Conservation (phyloP, 2,888 invertebrate species). For the Bembecia ichneumoniformis region DNA sequence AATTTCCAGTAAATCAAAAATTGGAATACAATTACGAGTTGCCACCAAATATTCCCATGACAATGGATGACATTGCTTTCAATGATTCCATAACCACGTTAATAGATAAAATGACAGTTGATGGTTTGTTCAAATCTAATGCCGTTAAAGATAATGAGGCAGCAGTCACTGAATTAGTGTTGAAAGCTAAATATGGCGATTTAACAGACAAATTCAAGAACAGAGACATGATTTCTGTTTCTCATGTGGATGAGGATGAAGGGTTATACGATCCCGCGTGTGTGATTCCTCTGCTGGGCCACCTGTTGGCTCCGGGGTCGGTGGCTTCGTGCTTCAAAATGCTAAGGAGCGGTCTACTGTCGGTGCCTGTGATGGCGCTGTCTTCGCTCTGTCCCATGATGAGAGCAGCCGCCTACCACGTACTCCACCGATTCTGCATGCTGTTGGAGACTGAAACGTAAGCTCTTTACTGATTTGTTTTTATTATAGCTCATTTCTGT, state of each 20-base stretch:
- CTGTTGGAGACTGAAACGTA: constrained; percentile 81
- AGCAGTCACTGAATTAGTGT: constrained; percentile 22
- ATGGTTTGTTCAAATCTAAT: constrained; percentile 23
- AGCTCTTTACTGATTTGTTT: constrained; percentile 19
- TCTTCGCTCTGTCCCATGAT: constrained; percentile 77
- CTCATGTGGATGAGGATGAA: constrained; percentile 32
- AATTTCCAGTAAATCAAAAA: constrained; percentile 78
- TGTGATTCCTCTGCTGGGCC: constrained; percentile 82
- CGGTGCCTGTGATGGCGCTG: constrained; percentile 79
- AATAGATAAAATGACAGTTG: constrained; percentile 27
- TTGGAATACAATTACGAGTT: constrained; percentile 61
- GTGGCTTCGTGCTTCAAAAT: constrained; percentile 80
- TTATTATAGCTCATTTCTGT: no score
- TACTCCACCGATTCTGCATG: constrained; percentile 80
- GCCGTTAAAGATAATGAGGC: constrained; percentile 30
- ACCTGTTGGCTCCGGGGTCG: constrained; percentile 81
- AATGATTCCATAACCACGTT: constrained; percentile 19
- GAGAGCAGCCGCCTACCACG: constrained; percentile 81
- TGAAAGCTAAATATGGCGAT: constrained; percentile 28
- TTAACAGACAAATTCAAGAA: constrained; percentile 20
- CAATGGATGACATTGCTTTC: constrained; percentile 10
- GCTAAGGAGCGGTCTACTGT: constrained; percentile 78
- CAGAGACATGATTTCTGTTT: constrained; percentile 26
- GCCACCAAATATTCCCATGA: constrained; percentile 19
- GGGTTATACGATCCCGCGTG: constrained; percentile 87